A percentile compares a stretch with the other conserved stretches of the same genome.
phyloP scores from a whole-genome alignment of 2,888 invertebrate genomes.

The Congeria kusceri region DNA sequence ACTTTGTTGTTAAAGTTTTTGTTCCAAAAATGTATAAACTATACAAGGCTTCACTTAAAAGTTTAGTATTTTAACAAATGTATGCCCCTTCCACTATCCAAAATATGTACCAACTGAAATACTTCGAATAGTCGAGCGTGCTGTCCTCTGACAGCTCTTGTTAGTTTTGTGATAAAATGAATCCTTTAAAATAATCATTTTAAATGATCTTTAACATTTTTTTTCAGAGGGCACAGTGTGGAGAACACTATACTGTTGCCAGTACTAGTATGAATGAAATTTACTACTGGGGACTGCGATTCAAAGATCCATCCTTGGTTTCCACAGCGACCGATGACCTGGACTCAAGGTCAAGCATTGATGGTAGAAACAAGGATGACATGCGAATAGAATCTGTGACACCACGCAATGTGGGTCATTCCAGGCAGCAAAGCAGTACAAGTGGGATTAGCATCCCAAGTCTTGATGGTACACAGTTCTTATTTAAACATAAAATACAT shows the following conservation, averaged over 20 bases:
- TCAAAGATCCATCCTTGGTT: constrained; percentile 61
- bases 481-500: no score
- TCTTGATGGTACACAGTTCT: constrained; percentile 28
- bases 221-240: constrained; percentile 88
- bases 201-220: neutral
- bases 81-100: no score
- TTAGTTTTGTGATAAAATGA: no score
- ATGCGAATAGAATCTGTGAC: constrained; percentile 67
- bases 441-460: constrained; percentile 61
- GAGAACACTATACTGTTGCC: constrained; percentile 89
- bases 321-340: constrained; percentile 55
- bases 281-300: constrained; percentile 89
- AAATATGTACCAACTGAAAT: no score
- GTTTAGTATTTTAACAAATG: no score
- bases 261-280: constrained; percentile 89
- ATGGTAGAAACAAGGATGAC: constrained; percentile 64
- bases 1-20: no score
- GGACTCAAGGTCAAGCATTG: constrained; percentile 69
- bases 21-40: no score
- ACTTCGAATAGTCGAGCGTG: no score
- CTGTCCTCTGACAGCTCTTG: no score
- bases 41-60: no score
- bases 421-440: constrained; percentile 60
- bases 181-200: no score
- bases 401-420: constrained; percentile 47